Conservation (phyloP, 2,797 vertebrate genomes). For the Clarias laeviceps region DNA sequence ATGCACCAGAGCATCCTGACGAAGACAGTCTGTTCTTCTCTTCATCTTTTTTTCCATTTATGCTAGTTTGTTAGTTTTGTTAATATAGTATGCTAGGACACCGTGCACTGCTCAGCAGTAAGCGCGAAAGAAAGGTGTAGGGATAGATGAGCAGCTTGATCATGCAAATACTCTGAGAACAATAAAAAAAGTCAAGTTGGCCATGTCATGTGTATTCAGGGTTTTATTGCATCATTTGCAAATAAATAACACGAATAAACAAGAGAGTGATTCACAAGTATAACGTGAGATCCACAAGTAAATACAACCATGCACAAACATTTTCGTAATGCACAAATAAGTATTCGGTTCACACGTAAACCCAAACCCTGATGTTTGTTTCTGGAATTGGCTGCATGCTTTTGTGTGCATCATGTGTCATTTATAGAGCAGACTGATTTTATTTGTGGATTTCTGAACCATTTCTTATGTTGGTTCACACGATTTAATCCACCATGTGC, state of each 20-base stretch:
- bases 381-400: background rate
- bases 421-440: background rate
- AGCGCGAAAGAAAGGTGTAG: background rate
- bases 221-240: background rate
- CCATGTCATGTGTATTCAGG: constrained; percentile 37
- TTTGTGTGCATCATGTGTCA: background rate
- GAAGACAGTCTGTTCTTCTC: background rate
- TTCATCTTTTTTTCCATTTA: background rate
- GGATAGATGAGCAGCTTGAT: background rate
- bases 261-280: background rate
- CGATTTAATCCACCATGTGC: background rate
- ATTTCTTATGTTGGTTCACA: background rate
- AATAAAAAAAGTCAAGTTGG: constrained; percentile 6
- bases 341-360: background rate
- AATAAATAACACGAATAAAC: background rate
- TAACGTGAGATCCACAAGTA: background rate
- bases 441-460: background rate
- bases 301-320: background rate
- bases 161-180: background rate
- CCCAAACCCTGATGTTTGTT: background rate
- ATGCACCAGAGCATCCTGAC: constrained; percentile 3
- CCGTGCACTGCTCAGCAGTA: background rate
- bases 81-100: background rate
- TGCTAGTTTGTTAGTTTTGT: background rate
- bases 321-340: background rate